phyloP scores from a whole-genome alignment of 2,888 invertebrate species.

The Cordilura impudica region DNA sequence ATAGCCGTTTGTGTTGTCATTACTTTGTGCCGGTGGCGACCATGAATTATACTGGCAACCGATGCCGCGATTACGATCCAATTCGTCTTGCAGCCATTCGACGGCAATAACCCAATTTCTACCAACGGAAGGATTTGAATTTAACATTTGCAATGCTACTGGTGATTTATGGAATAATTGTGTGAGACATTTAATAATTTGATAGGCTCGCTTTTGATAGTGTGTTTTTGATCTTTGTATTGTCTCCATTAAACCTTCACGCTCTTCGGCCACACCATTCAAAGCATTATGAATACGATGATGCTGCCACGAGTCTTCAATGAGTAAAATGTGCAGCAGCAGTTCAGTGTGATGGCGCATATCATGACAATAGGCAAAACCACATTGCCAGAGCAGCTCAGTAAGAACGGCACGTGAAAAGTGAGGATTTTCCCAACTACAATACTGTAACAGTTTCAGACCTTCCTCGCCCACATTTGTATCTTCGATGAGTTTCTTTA shows the following conservation, averaged over 20 bases:
- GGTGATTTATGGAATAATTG: constrained; percentile 92
- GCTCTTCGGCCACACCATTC: constrained; percentile 90
- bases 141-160: constrained; percentile 88
- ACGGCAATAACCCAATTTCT: constrained; percentile 93
- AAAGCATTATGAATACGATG: constrained; percentile 96
- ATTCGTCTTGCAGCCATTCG: constrained; percentile 96
- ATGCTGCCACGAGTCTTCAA: constrained; percentile 98
- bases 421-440: constrained; percentile 97
- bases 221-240: constrained; percentile 94
- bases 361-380: constrained; percentile 94
- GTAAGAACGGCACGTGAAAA: constrained; percentile 93
- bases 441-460: constrained; percentile 91
- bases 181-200: constrained; percentile 97
- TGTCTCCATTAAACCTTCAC: constrained; percentile 95
- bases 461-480: constrained; percentile 95
- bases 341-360: constrained; percentile 94
- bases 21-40: constrained; percentile 96
- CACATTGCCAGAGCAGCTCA: constrained; percentile 94
- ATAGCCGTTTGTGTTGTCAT: constrained; percentile 96
- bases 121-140: constrained; percentile 87
- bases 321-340: constrained; percentile 88
- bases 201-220: constrained; percentile 97
- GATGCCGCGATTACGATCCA: constrained; percentile 84
- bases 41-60: constrained; percentile 86
- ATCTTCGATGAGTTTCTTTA: constrained; percentile 97